Evolutionary conservation across 2,888 invertebrate species (phyloP), one percentile per base, ranked within the genome.

Genomic region (Diachrysia chrysitis): DNA sequence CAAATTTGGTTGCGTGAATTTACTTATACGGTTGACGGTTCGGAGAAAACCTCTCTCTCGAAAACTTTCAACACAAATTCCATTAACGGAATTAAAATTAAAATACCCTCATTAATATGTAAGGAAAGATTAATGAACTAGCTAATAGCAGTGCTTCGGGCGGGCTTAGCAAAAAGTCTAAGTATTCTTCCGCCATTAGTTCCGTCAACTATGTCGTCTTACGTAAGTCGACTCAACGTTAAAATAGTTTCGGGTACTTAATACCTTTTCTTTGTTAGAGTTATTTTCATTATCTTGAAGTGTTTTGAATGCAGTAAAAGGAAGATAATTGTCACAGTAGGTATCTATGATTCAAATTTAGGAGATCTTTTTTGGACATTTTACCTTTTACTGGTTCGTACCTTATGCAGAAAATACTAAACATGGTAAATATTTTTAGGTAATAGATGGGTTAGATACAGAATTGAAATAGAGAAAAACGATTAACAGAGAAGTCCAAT

Each of bases 21-120:
- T 16, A n/a, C 58, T 17, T 58, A 42, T 4, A 51, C 58, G 54
- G 6, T 63, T 17, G 57, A 32, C 37, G 46, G 60, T 63, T 71
- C 62, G 21, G 48, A 65, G 68, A 61, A 74, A 76, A 75, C 77
- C 80, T 82, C 83, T 71, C 79, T 73, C 73, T 81, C 70, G 75
- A 76, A 84, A 86, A 85, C 77, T 85, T 84, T 77, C 73, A 73
- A 79, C 78, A 76, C 76, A 76, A 81, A 83, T 81, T 86, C 86
- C 86, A 85, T 86, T 85, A 85, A 79, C 78, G 79, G 85, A 84
- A 86, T 86, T 83, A 85, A 85, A 85, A 84, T 85, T 86, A 80
- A 84, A 86, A 85, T 81, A 76, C 81, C 76, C 83, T 80, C 84
- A 85, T 86, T 86, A 86, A 86, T 85, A 85, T 85, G 82, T 82